phyloP scores from a whole-genome alignment of 1,140 invertebrate species.

The Anthonomus grandis region DNA sequence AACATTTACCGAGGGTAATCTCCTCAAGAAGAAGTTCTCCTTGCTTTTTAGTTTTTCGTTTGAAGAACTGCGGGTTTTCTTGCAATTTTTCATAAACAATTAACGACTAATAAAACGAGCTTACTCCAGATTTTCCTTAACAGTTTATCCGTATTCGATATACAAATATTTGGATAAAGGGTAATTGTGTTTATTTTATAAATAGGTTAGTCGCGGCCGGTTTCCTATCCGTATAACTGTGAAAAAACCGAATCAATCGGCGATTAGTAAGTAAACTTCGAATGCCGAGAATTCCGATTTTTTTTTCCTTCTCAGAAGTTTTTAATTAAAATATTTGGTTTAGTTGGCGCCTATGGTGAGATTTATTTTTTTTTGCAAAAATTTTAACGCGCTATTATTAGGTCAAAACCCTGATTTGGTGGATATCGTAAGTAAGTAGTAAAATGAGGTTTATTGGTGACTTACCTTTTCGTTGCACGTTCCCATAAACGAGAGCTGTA shows the following conservation, averaged over 20 bases:
- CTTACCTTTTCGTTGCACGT: constrained; percentile 31
- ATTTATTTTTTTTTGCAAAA: too few relatives aligned
- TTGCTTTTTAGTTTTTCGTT: background rate
- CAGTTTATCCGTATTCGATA: constrained; percentile 1
- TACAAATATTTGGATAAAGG: background rate
- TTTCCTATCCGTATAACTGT: too few relatives aligned
- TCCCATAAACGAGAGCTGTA: constrained; percentile 31
- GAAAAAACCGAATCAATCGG: background rate
- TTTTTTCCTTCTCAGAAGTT: background rate
- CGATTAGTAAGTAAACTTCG: background rate
- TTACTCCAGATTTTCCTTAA: background rate
- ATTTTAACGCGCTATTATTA: too few relatives aligned
- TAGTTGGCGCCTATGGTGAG: too few relatives aligned
- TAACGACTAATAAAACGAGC: background rate
- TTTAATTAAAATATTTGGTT: background rate
- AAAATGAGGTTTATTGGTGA: background rate
- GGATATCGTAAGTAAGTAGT: too few relatives aligned
- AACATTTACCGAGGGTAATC: background rate
- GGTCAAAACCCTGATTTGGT: too few relatives aligned
- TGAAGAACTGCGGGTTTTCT: background rate
- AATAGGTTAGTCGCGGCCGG: background rate
- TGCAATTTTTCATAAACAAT: background rate
- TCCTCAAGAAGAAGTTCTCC: background rate
- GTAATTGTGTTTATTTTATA: constrained; percentile 8
- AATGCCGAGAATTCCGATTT: background rate